Conservation (phyloP, 2,888 invertebrate species). For the Caenorhabditis sp. region DNA sequence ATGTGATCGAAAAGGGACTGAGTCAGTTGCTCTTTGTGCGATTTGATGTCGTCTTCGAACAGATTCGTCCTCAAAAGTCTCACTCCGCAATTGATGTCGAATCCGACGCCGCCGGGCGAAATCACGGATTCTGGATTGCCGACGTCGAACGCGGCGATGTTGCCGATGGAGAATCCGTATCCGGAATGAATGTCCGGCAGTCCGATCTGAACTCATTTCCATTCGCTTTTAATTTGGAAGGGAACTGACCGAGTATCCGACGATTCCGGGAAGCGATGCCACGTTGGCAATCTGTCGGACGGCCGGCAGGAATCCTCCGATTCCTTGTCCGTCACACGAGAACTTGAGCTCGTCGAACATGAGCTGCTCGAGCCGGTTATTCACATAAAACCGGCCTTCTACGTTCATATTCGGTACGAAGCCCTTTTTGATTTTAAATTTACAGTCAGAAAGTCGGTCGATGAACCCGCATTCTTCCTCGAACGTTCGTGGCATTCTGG, state of each 20-base stretch:
- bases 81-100: constrained; percentile 99
- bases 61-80: constrained; percentile 94
- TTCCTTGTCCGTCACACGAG: constrained; percentile 85
- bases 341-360: constrained; percentile 97
- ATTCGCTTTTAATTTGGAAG: too few relatives aligned
- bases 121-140: constrained; percentile 92
- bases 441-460: constrained; percentile 88
- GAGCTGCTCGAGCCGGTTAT: constrained; percentile 89
- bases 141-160: constrained; percentile 99
- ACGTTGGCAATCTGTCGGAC: constrained; percentile 99
- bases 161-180: constrained; percentile 99
- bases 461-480: constrained; percentile 93
- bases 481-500: constrained; percentile 82
- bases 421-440: constrained; percentile 96
- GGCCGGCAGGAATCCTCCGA: constrained; percentile 97
- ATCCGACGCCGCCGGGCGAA: constrained; percentile 96
- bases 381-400: constrained; percentile 97
- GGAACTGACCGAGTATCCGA: constrained; percentile 65
- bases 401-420: constrained; percentile 99
- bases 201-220: constrained; percentile 66
- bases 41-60: constrained; percentile 91
- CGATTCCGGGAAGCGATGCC: constrained; percentile 88
- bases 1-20: constrained; percentile 97
- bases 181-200: constrained; percentile 86
- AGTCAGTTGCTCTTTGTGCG: constrained; percentile 92